Evolutionary conservation across 2,113 vertebrate species (phyloP), one percentile per base, ranked within the genome.

Genomic region (Crotalus viridis): DNA sequence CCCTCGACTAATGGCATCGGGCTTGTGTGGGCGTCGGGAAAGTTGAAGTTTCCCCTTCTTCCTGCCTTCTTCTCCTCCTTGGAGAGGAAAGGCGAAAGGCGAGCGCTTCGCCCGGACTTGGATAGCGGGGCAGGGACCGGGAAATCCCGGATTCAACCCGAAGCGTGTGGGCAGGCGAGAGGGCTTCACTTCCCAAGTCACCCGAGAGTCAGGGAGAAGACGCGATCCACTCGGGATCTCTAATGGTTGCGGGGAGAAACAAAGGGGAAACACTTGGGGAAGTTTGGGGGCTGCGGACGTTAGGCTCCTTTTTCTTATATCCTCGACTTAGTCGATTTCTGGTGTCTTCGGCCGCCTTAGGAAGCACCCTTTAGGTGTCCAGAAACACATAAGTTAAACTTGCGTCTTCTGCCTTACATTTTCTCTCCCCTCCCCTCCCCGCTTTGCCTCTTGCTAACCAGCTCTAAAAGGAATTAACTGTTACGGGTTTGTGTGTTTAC

Each of bases 11-110:
- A 93, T 39, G 51, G 92, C 61, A 51, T 39, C 48, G 8, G 59
- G 4, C 43, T 17, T 91, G 94, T 94, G 96, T 96, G 95, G 97
- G 96, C 94, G 96, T 92, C 74, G 21, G 91, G 89, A 92, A 94
- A 95, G 89, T 90, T 87, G 88, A 94, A 95, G 95, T 96, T 96
- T 69, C 13, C 4, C 48, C 93, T 89, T 51, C 51, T 88, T 87
- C 51, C 86, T 52, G 12, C 22, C 48, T 26, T 24, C 26, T 26
- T n/a, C 48, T 28, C 17, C 46, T 87, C 85, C 12, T 22, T 54
- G 86, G 46, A 26, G 26, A 15, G 48, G 43, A n/a, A 28, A 43
- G 48, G 5, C 24, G 5, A 51, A 51, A 17, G n/a, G n/a, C 69
- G 69, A 33, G 86, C 24, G 85, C 10, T 21, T 19, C 39, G 43